phyloP scores from a whole-genome alignment of 2,888 invertebrate genomes.

The Pterostichus niger region DNA sequence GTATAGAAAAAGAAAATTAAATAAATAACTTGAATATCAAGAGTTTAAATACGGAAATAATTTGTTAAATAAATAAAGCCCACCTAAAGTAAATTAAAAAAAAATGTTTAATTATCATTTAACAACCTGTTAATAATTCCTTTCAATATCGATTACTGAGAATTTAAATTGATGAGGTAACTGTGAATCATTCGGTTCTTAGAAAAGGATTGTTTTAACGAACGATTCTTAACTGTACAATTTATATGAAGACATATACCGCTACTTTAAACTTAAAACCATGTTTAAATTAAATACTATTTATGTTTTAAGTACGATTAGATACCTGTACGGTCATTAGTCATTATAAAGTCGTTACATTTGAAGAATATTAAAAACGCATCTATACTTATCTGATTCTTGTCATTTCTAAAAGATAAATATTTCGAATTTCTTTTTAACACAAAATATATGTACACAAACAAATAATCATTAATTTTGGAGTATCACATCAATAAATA shows the following conservation, averaged over 20 bases:
- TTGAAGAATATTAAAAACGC: constrained; percentile 37
- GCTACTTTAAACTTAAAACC: constrained; percentile 5
- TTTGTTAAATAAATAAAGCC: too few relatives aligned
- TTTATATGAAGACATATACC: constrained; percentile 15
- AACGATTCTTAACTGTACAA: constrained; percentile 25
- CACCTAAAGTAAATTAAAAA: too few relatives aligned
- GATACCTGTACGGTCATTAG: constrained; percentile 9
- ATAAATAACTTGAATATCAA: too few relatives aligned
- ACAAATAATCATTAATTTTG: too few relatives aligned
- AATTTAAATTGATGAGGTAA: constrained; percentile 20
- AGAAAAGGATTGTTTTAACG: constrained; percentile 19
- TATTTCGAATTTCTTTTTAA: neutral
- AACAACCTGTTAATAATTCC: too few relatives aligned
- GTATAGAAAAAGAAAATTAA: too few relatives aligned
- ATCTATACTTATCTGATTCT: constrained; percentile 11
- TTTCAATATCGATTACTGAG: constrained; percentile 3
- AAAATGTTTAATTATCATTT: too few relatives aligned
- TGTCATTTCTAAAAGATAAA: neutral
- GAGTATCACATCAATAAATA: too few relatives aligned
- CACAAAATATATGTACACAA: too few relatives aligned
- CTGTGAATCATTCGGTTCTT: constrained; percentile 33
- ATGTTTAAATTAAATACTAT: constrained; percentile 24
- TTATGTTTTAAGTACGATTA: constrained; percentile 31
- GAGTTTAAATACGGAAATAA: too few relatives aligned
- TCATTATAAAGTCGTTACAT: constrained; percentile 29